Base-by-base conservation (phyloP, 2,888 invertebrate species). In the Zygaena filipendulae region DNA sequence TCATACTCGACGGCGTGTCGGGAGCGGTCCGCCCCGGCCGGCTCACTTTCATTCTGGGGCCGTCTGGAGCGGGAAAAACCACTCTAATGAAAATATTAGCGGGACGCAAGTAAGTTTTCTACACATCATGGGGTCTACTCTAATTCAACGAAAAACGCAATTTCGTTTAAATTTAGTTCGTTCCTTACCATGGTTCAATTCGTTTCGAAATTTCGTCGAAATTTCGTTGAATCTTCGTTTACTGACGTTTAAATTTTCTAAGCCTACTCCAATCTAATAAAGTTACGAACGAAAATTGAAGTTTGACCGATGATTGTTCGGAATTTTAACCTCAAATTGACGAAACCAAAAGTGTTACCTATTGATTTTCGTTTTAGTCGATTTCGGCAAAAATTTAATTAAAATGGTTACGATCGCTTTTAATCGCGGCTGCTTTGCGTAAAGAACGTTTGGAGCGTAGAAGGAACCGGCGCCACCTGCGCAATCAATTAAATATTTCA, bases 21-120 rank as follows among this genome's bases (percentile, higher is more conserved):
- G 88, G 88, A 0, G 74, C 80, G 11, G 82, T 88, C 29, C 61
- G 80, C 9, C 81, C 87, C 0, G 85, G 85, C 0, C 79, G 83
- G 3, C 59, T 88, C 7, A 84, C 87, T 0, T 87, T 84, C 22
- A 84, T 88, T 14, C 54, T 88, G 2, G 88, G 88, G 0, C 87
- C 87, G 4, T 88, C 89, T 1, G 89, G 89, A 1, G 87, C 89
- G 1, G 89, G 92, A 6, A 92, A 92, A 52, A 87, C 90, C 0
- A 85, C 90, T 0, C 69, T 92, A 3, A 80, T 92, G 41, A 87
- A 87, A 52, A 86, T 91, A 35, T 60, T 92, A 24, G 87, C 90
- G 0, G 89, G 88, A 20, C 84, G 87, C 57, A 86, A 84, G 88
- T 87, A 59, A 64, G 67, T 46, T 18, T n/a, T n/a, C n/a, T n/a